phyloP scores from a whole-genome alignment of 64 coral and sea anemone species.

The Stichodactyla mertensii region DNA sequence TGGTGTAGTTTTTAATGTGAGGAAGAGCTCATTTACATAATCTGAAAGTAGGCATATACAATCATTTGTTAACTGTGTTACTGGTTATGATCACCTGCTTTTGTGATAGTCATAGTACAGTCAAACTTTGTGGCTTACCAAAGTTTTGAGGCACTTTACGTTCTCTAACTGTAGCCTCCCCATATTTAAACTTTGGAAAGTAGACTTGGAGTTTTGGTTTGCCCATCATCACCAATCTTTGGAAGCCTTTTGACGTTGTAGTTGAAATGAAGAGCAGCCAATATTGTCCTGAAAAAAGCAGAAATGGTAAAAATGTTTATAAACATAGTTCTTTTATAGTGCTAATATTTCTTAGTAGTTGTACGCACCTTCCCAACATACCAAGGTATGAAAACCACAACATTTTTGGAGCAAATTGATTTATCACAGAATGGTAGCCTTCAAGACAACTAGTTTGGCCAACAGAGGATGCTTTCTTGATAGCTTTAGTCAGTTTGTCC shows the following conservation, averaged over 20 bases:
- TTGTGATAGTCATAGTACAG: not conserved
- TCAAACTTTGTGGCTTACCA: slow-evolving; percentile 25
- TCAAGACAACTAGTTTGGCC: slow-evolving; percentile 22
- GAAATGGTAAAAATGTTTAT: not conserved
- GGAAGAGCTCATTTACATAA: not conserved
- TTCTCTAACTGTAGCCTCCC: slow-evolving; percentile 38
- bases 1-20: not conserved
- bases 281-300: slow-evolving; percentile 21
- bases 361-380: not conserved
- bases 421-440: slow-evolving; percentile 20
- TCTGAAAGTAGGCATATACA: not conserved
- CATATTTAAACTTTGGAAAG: slow-evolving; percentile 45
- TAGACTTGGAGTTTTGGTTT: slow-evolving; percentile 4
- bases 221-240: not conserved
- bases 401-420: slow-evolving; percentile 11
- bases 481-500: not conserved
- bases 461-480: slow-evolving; percentile 23
- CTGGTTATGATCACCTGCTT: not conserved
- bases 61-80: not conserved
- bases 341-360: not conserved
- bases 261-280: slow-evolving; percentile 35
- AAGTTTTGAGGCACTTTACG: slow-evolving; percentile 38
- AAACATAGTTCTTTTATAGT: not conserved
- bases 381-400: not conserved
- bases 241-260: not conserved